Evolutionary conservation across 2,113 vertebrate species (phyloP).

Genomic region (Rhombomys opimus): DNA sequence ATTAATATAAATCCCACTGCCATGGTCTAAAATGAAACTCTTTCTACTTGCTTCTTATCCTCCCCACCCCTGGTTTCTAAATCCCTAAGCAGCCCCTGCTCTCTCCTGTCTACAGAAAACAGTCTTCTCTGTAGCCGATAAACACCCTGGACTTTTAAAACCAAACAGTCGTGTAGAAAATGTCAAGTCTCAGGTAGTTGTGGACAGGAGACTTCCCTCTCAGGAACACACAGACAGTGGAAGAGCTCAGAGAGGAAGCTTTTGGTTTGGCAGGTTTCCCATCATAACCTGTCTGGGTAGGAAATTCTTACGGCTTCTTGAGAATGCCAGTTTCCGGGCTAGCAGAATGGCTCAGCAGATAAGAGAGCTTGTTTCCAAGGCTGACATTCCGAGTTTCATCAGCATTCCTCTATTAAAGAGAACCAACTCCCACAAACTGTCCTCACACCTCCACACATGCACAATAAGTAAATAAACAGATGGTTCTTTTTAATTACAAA

Average conservation of each 20-base stretch:
- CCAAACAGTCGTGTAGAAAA: not conserved
- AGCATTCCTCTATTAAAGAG: not conserved
- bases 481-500: not conserved
- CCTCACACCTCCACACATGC: not conserved
- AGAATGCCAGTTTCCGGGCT: not conserved
- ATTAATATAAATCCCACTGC: not conserved
- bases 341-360: too few relatives aligned
- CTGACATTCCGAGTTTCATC: not conserved
- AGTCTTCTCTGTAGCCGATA: not conserved
- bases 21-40: not conserved
- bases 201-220: not conserved
- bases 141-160: not conserved
- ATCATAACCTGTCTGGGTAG: not conserved
- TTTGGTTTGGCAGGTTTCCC: not conserved
- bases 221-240: not conserved
- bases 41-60: not conserved
- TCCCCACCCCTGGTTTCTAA: conserved; percentile 12
- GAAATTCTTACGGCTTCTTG: not conserved
- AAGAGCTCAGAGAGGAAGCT: not conserved
- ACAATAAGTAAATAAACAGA: not conserved
- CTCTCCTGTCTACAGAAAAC: not conserved
- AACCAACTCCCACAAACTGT: not conserved
- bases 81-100: not conserved
- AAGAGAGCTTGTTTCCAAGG: not conserved
- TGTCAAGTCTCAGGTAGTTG: not conserved